Base-by-base conservation (phyloP, 2,797 vertebrate species). In the Pipistrellus pipistrellus region DNA sequence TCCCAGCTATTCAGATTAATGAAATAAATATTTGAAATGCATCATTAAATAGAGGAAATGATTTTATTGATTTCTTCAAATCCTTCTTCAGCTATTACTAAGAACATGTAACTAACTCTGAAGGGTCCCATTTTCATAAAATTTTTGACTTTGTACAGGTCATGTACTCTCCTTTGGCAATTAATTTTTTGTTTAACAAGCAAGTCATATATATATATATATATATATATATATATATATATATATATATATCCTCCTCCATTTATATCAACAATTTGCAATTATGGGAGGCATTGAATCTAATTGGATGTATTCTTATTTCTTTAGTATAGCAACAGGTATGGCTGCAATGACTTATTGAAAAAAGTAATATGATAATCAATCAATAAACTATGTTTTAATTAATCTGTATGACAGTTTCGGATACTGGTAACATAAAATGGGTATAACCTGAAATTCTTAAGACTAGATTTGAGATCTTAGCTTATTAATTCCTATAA, bases 21-120 rank as follows among this genome's bases (percentile, higher is more conserved):
- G 83, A 87, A 81, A 77, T 51, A 82, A 89, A 64, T 83, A 73
- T 75, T 88, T 90, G 73, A 95, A 80, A 68, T 72, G 15, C 25
- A 66, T 86, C 25, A 73, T 59, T 75, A 86, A 76, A 62, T 62
- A 81, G 30, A 91, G 62, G 32, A 90, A 91, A 71, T 44, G 53
- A 71, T 62, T 85, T 78, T 44, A 77, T 18, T 90, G 21, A 41
- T 86, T 76, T 85, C 8, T 85, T 92, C 15, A 90, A 83, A 30
- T 1, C 0, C 7, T 75, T 90, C 30, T 91, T 62, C 35, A 91
- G 51, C 13, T 81, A 17, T 76, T 68, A 77, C 35, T 38, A 53
- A 88, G 69, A 20, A 20, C 75, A 41, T 21, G 23, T 14, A 71
- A 17, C 41, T 76, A 51, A 18, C 8, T 92, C 44, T 48, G 53